These are phyloP conservation scores for Tetragonula clypearis DNA, from an alignment of 1,140 invertebrate genomes.

Conservation along the genomic window DNA sequence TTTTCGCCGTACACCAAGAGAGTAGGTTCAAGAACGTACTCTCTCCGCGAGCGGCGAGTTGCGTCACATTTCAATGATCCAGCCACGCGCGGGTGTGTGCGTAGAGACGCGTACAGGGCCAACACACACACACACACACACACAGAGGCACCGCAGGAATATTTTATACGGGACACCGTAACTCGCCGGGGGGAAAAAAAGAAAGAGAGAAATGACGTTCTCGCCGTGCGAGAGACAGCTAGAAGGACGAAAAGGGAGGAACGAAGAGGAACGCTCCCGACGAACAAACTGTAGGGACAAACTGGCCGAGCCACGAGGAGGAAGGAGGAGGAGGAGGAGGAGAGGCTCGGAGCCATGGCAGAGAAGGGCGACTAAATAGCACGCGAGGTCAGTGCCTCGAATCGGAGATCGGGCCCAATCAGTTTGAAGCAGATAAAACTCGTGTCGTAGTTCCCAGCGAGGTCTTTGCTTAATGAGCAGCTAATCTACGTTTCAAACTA, in stretches of 20 bases:
- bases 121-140: not conserved
- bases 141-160: not conserved
- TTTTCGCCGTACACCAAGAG: slow-evolving; percentile 17
- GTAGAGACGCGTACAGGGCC: not conserved
- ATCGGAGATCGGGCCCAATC: slow-evolving; percentile 77
- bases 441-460: slow-evolving; percentile 29
- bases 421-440: slow-evolving; percentile 62
- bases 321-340: slow-evolving; percentile 19
- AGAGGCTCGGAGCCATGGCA: slow-evolving; percentile 29
- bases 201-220: slow-evolving; percentile 21
- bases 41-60: slow-evolving; percentile 27
- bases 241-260: slow-evolving; percentile 25
- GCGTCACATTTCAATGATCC: slow-evolving; percentile 54
- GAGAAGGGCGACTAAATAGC: slow-evolving; percentile 77
- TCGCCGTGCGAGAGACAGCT: slow-evolving; percentile 1
- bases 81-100: not conserved
- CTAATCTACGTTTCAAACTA: slow-evolving; percentile 2
- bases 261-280: slow-evolving; percentile 42
- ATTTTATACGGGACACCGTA: slow-evolving; percentile 42
- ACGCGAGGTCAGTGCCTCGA: slow-evolving; percentile 81
- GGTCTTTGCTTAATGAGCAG: slow-evolving; percentile 36
- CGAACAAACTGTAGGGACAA: slow-evolving; percentile 23
- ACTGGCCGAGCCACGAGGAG: slow-evolving; percentile 11
- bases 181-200: not conserved
- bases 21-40: slow-evolving; percentile 44